Evolutionary conservation across 2,113 vertebrate genomes (phyloP), one percentile per base, ranked within the genome.

Genomic region (Sitta europaea): DNA sequence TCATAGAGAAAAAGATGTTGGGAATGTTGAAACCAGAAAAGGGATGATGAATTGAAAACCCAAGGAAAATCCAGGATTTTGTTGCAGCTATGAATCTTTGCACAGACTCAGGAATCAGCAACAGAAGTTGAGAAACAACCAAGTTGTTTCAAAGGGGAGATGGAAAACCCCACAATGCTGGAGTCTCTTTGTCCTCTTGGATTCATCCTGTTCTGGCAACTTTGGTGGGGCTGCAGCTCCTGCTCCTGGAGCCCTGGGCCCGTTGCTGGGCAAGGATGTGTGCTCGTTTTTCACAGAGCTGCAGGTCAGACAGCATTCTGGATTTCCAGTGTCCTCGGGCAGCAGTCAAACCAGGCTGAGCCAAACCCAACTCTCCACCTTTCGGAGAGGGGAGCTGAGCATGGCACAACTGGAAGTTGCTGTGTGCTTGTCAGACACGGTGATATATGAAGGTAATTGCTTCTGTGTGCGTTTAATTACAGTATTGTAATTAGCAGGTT

Each of bases 381-480:
- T 59, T 38, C 67, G 42, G 80, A 75, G 53, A 59, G 36, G 19
- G 24, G n/a, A 73, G 51, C 42, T 59, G 73, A 73, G 79, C 20
- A 2, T 25, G 33, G 81, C 25, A 13, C 55, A 53, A 77, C 53
- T 86, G 65, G 48, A 92, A 84, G 67, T 35, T 61, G 42, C 66
- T 83, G 63, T 68, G 77, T 88, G 80, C 65, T 88, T 96, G 95
- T 88, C 91, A 90, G 73, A 61, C 77, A 36, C 5, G 1, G 61
- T 97, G 96, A 96, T 96, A 53, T 90, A 97, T 96, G 96, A 80
- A 94, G 80, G 92, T 93, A 97, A 97, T 97, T 92, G 94, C 90
- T 93, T 93, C 90, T 17, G 6, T 76, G 95, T 78, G 62, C 40
- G 0, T 94, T 96, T 97, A 97, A 97, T 97, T 97, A 96, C 91